Evolutionary conservation across 2,888 invertebrate genomes (phyloP), one percentile per base, ranked within the genome.

Genomic region (Apomyelois bistriatella): DNA sequence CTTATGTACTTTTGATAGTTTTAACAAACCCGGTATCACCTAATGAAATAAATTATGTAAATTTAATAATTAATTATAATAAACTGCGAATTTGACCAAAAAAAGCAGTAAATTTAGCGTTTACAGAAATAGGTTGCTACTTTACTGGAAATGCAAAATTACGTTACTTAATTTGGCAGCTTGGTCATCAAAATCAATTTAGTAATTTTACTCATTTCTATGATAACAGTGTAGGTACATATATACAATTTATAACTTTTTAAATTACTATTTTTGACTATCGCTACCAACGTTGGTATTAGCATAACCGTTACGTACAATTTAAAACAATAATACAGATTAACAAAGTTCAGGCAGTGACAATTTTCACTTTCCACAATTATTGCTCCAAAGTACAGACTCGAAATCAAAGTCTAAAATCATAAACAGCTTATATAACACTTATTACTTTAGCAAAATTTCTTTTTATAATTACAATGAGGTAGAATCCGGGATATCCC

Each of bases 391-490:
- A 76, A 69, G 60, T 68, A 66, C 70, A 66, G 60, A 64, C 65
- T 71, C 66, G 65, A 72, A 77, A 77, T 70, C 56, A 73, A 71
- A 66, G 70, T 69, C 58, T 67, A 64, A 65, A 68, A 61, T 70
- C 63, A 64, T 66, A 75, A 65, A 70, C 69, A 74, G 72, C 76
- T 76, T 78, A 77, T 9, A 71, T 71, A 67, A 76, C 65, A 64
- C 75, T 73, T 73, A 79, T 83, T 85, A 85, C 64, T 82, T 80
- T 83, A 86, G 84, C 82, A 83, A 82, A 88, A 84, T 81, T 74
- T 66, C 59, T 74, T 73, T 71, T 52, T 52, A 52, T 86, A 88
- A 86, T 72, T 88, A 89, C 87, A 90, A 85, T 88, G 89, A 90
- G 89, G 89, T 88, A 90, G 89, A 85, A 82, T 73, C 68, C 61